phyloP scores from a whole-genome alignment of 2,797 vertebrate species.

The Buceros bicornis region DNA sequence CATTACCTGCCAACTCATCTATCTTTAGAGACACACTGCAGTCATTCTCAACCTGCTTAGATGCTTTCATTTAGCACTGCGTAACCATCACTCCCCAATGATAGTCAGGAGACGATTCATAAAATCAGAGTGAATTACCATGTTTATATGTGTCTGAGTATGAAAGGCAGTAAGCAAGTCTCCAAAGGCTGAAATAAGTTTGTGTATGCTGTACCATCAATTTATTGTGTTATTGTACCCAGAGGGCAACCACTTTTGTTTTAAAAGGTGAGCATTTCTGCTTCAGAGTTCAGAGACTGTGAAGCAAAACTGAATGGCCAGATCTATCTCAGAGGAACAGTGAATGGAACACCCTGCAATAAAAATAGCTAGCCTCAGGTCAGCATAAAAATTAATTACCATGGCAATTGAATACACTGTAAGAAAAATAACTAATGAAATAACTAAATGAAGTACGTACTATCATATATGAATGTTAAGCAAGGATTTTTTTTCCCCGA shows the following conservation, averaged over 20 bases:
- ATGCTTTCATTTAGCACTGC: slow-evolving; percentile 51
- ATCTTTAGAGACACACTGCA: slow-evolving; percentile 73
- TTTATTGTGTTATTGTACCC: slow-evolving; percentile 50
- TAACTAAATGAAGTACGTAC: not conserved
- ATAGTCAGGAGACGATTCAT: slow-evolving; percentile 57
- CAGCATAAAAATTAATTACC: slow-evolving; percentile 44
- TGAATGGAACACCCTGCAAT: slow-evolving; percentile 9
- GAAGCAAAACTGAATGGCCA: slow-evolving; percentile 46
- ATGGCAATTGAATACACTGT: not conserved
- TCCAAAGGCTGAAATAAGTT: slow-evolving; percentile 45
- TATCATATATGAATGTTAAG: not conserved
- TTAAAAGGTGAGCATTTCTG: slow-evolving; percentile 56
- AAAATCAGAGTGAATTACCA: slow-evolving; percentile 65
- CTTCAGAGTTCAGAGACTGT: slow-evolving; percentile 36
- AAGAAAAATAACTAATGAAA: slow-evolving; percentile 31
- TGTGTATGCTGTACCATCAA: slow-evolving; percentile 13
- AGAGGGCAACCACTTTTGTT: slow-evolving; percentile 16
- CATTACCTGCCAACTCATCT: slow-evolving; percentile 74
- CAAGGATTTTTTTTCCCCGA: not conserved
- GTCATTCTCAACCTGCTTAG: slow-evolving; percentile 59
- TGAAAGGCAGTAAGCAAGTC: slow-evolving; percentile 38
- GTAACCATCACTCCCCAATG: slow-evolving; percentile 22
- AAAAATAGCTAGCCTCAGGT: slow-evolving; percentile 38
- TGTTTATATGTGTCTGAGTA: slow-evolving; percentile 20
- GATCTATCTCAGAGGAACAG: not conserved